Evolutionary conservation across 2,888 invertebrate genomes (phyloP).

Genomic region (Hirtodrosophila histrioides): DNA sequence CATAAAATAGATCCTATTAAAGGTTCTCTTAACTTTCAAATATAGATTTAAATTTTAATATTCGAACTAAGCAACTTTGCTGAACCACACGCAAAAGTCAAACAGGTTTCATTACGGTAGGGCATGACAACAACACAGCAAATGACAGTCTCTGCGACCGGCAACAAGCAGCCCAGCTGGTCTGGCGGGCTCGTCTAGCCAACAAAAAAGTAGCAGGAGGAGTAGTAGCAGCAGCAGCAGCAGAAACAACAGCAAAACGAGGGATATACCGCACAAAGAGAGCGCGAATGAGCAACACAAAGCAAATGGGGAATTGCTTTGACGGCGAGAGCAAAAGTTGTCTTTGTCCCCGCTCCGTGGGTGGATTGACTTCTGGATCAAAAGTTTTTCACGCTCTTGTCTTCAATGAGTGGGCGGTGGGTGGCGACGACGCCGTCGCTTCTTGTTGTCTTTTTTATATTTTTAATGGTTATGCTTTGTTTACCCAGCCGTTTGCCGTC

Average conservation of each 20-base stretch:
- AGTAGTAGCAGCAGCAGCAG: constrained; percentile 8
- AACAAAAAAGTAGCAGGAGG: constrained; percentile 7
- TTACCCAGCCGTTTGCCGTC: constrained; percentile 16
- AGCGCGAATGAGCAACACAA: constrained; percentile 8
- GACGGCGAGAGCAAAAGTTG: constrained; percentile 11
- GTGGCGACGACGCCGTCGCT: constrained; percentile 2
- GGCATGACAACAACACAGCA: constrained; percentile 33
- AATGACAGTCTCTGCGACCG: constrained; percentile 29
- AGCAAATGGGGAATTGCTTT: constrained; percentile 11
- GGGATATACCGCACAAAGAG: constrained; percentile 28
- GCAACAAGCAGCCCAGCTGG: constrained; percentile 48
- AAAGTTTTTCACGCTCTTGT: constrained; percentile 8
- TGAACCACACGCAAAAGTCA: constrained; percentile 3
- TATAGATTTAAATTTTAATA: too few species aligned
- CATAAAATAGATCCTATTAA: too few species aligned
- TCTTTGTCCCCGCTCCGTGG: constrained; percentile 37
- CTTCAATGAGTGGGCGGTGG: constrained; percentile 14
- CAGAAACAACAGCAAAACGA: background rate
- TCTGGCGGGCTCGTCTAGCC: constrained; percentile 55
- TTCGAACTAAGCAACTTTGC: background rate
- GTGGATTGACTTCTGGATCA: constrained; percentile 49
- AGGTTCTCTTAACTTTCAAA: too few species aligned
- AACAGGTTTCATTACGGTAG: background rate
- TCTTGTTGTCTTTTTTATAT: constrained; percentile 14
- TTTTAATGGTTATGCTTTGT: constrained; percentile 39